Conservation (phyloP, 2,888 invertebrate species). For the Formica aserva region DNA sequence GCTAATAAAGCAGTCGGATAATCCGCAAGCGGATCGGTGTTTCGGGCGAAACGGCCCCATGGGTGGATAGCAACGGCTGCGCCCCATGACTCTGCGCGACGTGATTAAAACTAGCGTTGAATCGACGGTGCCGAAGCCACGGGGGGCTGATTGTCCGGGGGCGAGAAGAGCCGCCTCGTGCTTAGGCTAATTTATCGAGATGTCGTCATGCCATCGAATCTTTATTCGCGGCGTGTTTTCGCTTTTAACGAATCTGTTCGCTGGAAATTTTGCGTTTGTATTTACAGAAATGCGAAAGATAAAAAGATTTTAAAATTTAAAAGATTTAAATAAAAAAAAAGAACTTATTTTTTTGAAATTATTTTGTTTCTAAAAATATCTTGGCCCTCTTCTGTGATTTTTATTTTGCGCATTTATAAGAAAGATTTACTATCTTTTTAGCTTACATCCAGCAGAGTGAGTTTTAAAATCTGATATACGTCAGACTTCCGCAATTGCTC, state of each 20-base stretch:
- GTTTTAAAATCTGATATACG: slow-evolving; percentile 12
- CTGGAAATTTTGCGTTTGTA: neutral
- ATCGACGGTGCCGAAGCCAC: slow-evolving; percentile 78
- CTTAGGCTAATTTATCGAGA: slow-evolving; percentile 84
- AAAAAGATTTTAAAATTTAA: neutral
- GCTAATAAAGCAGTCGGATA: slow-evolving; percentile 79
- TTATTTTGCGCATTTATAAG: neutral
- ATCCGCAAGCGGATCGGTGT: slow-evolving; percentile 74
- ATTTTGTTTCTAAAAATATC: neutral
- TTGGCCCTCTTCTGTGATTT: neutral
- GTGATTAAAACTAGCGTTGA: slow-evolving; percentile 84
- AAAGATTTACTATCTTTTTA: neutral
- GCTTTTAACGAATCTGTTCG: slow-evolving; percentile 9
- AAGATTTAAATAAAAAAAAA: neutral
- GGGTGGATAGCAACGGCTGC: slow-evolving; percentile 72
- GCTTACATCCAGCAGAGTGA: neutral
- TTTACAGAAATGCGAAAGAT: neutral
- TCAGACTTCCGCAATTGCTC: neutral
- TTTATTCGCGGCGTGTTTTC: slow-evolving; percentile 34
- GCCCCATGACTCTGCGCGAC: slow-evolving; percentile 75
- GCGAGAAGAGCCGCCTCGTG: slow-evolving; percentile 69
- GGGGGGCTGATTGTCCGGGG: slow-evolving; percentile 84
- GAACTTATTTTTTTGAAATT: neutral
- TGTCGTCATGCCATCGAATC: slow-evolving; percentile 68
- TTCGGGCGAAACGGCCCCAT: slow-evolving; percentile 79